Conservation (phyloP, 2,113 vertebrate species). For the Toxostoma redivivum region DNA sequence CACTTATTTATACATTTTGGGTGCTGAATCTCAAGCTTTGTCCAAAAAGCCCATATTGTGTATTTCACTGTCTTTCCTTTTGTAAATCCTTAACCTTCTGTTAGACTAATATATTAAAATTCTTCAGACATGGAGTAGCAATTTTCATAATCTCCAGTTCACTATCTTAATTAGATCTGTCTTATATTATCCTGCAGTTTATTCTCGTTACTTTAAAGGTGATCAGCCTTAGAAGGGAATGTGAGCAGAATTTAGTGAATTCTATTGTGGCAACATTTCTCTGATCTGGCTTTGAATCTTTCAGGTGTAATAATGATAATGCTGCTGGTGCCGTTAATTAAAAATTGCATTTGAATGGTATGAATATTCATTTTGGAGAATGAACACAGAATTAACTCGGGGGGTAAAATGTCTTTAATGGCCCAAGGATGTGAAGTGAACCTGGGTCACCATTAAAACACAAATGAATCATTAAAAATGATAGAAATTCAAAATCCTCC, state of each 20-base stretch:
- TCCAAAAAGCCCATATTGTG: neutral
- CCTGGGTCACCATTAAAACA: conserved; percentile 58
- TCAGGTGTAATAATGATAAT: conserved; percentile 73
- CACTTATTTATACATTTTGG: conserved; percentile 5
- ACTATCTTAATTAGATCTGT: conserved; percentile 87
- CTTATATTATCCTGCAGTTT: conserved; percentile 75
- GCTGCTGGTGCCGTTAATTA: conserved; percentile 76
- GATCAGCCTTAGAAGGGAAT: conserved; percentile 69
- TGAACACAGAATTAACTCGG: conserved; percentile 68
- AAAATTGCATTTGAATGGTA: conserved; percentile 72
- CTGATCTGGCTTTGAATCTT: conserved; percentile 74
- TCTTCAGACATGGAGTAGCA: conserved; percentile 74
- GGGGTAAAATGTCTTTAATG: conserved; percentile 63
- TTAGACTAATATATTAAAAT: conserved; percentile 70
- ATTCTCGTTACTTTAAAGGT: conserved; percentile 80
- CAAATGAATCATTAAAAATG: conserved; percentile 63
- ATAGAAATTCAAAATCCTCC: conserved; percentile 40
- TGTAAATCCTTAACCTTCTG: conserved; percentile 67
- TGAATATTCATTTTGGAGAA: conserved; percentile 68
- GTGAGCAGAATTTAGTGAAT: conserved; percentile 71
- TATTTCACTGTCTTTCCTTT: conserved; percentile 66
- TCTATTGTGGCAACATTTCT: conserved; percentile 69
- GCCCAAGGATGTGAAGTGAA: conserved; percentile 58
- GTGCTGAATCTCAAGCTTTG: neutral
- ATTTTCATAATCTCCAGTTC: conserved; percentile 75